phyloP scores from a whole-genome alignment of 2,113 vertebrate genomes.

The Semicossyphus pulcher region DNA sequence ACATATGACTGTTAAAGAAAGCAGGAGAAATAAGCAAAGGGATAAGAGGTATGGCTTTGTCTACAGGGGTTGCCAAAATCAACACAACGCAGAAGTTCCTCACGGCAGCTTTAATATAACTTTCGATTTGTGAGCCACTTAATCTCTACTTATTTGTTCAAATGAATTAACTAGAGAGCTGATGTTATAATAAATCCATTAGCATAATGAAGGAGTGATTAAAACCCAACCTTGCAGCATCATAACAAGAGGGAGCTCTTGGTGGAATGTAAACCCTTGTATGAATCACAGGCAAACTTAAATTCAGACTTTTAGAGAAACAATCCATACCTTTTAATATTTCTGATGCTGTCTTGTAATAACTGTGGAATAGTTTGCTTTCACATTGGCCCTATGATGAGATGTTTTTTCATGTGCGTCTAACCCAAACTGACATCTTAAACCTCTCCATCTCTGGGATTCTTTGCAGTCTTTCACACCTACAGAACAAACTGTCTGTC shows the following conservation, averaged over 20 bases:
- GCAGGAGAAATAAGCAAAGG: no score
- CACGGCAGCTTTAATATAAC: no score
- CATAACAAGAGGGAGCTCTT: no score
- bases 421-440: constrained; percentile 25
- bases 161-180: not conserved
- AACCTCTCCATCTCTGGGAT: constrained; percentile 45
- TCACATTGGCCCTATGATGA: not conserved
- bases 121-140: not conserved
- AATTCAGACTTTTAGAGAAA: not conserved
- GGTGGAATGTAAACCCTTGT: not conserved
- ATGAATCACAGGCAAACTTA: not conserved
- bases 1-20: no score
- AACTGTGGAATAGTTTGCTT: not conserved
- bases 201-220: not conserved
- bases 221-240: not conserved
- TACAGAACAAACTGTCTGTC: constrained; percentile 22
- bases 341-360: not conserved
- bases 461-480: constrained; percentile 43
- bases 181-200: not conserved
- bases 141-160: not conserved
- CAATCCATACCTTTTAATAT: not conserved
- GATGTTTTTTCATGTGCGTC: constrained; percentile 19
- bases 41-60: no score
- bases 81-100: no score
- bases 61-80: no score